phyloP scores from a whole-genome alignment of 2,113 vertebrate species.

The Ailurus styani region DNA sequence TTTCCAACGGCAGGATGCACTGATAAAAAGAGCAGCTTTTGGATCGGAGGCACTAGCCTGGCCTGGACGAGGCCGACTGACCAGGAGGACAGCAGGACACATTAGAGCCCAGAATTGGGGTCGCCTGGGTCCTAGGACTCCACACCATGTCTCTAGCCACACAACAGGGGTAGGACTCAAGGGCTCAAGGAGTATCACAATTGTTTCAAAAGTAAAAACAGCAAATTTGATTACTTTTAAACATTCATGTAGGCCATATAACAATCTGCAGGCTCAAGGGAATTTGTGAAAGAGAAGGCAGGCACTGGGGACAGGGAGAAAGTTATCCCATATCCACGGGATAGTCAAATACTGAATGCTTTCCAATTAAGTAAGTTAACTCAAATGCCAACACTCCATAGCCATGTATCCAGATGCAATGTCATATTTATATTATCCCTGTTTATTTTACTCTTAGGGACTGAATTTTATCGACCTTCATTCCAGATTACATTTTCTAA shows the following conservation, averaged over 20 bases:
- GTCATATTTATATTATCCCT: background rate
- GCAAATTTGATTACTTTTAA: background rate
- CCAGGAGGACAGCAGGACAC: background rate
- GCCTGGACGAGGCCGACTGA: background rate
- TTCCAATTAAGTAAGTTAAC: background rate
- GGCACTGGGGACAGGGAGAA: background rate
- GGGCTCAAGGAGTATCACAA: background rate
- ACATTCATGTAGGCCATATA: background rate
- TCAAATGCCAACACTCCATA: background rate
- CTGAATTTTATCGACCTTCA: background rate
- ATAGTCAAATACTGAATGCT: background rate
- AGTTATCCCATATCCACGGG: background rate
- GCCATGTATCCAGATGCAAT: background rate
- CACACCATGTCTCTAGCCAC: background rate
- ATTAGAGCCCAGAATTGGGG: background rate
- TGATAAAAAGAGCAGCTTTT: background rate
- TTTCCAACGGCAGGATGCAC: background rate
- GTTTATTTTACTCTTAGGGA: slow-evolving; percentile 1
- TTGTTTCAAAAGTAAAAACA: background rate
- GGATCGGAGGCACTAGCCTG: background rate
- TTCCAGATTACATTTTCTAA: slow-evolving; percentile 2
- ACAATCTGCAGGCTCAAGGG: background rate
- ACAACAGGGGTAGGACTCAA: background rate
- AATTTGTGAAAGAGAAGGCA: background rate
- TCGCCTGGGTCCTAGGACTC: background rate